These are phyloP conservation scores for Taeniopygia guttata DNA, from an alignment of 2,797 vertebrate species.

Conservation along the genomic window DNA sequence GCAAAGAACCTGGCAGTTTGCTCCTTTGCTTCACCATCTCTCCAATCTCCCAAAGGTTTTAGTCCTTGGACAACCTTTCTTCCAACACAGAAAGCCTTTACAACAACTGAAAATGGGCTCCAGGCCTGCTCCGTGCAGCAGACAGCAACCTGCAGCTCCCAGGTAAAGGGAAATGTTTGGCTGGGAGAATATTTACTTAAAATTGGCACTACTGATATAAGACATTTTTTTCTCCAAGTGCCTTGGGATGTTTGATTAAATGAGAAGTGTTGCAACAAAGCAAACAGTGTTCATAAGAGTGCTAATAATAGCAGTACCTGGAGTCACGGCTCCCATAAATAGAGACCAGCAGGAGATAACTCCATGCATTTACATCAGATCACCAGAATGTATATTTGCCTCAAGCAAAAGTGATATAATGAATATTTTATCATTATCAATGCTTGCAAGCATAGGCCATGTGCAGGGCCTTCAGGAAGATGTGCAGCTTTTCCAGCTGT, in stretches of 20 bases:
- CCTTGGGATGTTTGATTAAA: slow-evolving; percentile 40
- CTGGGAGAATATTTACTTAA: slow-evolving; percentile 10
- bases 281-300: not conserved
- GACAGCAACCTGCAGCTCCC: not conserved
- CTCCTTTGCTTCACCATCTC: not conserved
- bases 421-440: not conserved
- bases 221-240: slow-evolving; percentile 1
- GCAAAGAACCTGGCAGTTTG: not conserved
- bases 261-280: slow-evolving; percentile 48
- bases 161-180: not conserved
- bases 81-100: not conserved
- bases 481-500: not conserved
- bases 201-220: not conserved
- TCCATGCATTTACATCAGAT: slow-evolving; percentile 1
- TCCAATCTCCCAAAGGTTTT: not conserved
- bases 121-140: not conserved
- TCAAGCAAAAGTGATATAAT: slow-evolving; percentile 27
- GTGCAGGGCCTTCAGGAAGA: not conserved
- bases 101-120: not conserved
- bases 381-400: slow-evolving; percentile 7
- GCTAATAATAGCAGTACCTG: slow-evolving; percentile 59
- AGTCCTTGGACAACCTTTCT: not conserved
- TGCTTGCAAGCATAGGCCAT: not conserved
- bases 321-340: slow-evolving; percentile 43
- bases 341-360: slow-evolving; percentile 45